These are phyloP conservation scores for Epinotia bilunana DNA, from an alignment of 2,888 invertebrate species.

Conservation along the genomic window DNA sequence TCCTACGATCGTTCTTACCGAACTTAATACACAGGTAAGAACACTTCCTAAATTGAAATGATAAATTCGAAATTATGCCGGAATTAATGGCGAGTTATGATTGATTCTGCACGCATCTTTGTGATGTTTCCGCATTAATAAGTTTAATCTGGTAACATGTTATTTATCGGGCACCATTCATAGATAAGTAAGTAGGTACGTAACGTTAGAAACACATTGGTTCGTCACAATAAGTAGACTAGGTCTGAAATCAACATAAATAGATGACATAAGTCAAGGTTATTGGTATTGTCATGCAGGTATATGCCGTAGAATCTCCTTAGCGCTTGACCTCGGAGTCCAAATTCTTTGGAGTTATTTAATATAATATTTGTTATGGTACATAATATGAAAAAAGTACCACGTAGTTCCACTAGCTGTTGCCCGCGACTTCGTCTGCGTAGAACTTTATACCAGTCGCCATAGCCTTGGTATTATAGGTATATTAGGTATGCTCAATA, in stretches of 20 bases:
- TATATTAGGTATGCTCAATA: too few relatives aligned
- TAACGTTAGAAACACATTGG: background rate
- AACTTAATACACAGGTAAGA: slow-evolving; percentile 67
- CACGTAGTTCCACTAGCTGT: too few relatives aligned
- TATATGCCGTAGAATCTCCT: too few relatives aligned
- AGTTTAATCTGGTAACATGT: background rate
- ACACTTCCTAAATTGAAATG: slow-evolving; percentile 78
- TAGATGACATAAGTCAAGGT: background rate
- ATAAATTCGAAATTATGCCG: slow-evolving; percentile 73
- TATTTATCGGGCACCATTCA: background rate
- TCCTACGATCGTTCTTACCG: slow-evolving; percentile 56
- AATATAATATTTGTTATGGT: too few relatives aligned
- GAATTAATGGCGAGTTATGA: slow-evolving; percentile 67
- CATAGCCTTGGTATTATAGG: too few relatives aligned
- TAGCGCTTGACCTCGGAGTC: too few relatives aligned
- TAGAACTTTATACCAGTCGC: too few relatives aligned
- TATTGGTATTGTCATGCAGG: too few relatives aligned
- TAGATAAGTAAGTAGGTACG: background rate
- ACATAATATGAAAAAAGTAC: too few relatives aligned
- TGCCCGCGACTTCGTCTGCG: too few relatives aligned
- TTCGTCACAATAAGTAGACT: background rate
- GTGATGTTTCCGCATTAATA: slow-evolving; percentile 65
- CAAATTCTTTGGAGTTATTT: too few relatives aligned
- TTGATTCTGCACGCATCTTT: slow-evolving; percentile 67
- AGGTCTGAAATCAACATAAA: background rate